phyloP scores from a whole-genome alignment of 1,140 invertebrate genomes.

The Drosophila pandora region DNA sequence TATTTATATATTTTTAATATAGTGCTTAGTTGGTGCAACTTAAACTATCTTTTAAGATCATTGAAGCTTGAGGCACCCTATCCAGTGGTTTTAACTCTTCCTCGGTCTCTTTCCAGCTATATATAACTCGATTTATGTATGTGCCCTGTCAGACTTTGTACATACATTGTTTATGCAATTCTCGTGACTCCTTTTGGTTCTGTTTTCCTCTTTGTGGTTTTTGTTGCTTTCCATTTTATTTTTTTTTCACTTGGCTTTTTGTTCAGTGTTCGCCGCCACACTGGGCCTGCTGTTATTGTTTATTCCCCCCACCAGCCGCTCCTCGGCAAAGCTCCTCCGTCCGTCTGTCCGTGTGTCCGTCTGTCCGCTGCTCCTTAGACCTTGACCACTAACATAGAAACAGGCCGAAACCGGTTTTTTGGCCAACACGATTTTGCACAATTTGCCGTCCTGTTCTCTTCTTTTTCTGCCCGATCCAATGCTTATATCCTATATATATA shows the following conservation, averaged over 20 bases:
- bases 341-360: conserved; percentile 28
- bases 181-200: conserved; percentile 60
- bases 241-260: conserved; percentile 36
- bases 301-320: conserved; percentile 52
- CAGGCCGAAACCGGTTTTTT: conserved; percentile 57
- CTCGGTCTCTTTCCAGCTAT: conserved; percentile 16
- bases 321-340: conserved; percentile 11
- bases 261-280: conserved; percentile 8
- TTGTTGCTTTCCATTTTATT: conserved; percentile 31
- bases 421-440: conserved; percentile 34
- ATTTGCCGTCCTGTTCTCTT: conserved; percentile 19
- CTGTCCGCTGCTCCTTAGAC: conserved; percentile 79
- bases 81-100: conserved; percentile 3
- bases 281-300: conserved; percentile 60
- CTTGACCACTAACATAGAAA: conserved; percentile 83
- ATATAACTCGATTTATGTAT: conserved; percentile 40
- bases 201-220: conserved; percentile 51
- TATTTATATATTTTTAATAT: background rate
- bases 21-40: background rate
- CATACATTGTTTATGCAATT: conserved; percentile 73
- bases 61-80: conserved; percentile 12
- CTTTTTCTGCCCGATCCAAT: background rate
- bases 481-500: conserved; percentile 7
- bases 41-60: too few species aligned
- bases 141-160: conserved; percentile 33